Evolutionary conservation across 2,797 vertebrate genomes (phyloP), one percentile per base, ranked within the genome.

Genomic region (Lepus townsendii): DNA sequence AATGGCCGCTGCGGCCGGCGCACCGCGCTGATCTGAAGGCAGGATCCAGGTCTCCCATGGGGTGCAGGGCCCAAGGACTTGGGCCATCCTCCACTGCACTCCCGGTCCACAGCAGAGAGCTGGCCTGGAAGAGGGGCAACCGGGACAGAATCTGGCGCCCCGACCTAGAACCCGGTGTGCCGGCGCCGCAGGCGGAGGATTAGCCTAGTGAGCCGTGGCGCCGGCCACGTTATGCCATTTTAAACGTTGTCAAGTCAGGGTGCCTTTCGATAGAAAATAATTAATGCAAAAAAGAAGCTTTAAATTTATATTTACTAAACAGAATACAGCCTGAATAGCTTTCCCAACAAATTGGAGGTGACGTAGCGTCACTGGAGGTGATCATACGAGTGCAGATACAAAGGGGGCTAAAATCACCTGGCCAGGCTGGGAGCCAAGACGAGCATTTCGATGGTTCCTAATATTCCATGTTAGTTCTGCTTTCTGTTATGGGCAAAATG

Each of bases 181-280:
- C 4, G 35, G 35, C 35, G 35, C 35, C 35, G 35, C 35, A 35
- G 35, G 35, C 35, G 35, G 35, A 35, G 35, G 35, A 35, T 35
- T 35, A 35, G 35, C 35, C 35, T 35, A 35, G 35, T 35, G 35
- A 35, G 35, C 35, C 4, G 35, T 35, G 35, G 35, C 4, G 35
- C 35, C 35, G 35, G 35, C 35, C 69, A 50, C 16, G 30, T 63
- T 62, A 12, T 30, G 5, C 73, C 2, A 20, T 75, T 94, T 93
- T 96, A 47, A 30, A 82, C 83, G 26, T 77, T 86, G 38, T 89
- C 32, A 90, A 11, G 77, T 79, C 68, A 65, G 32, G 22, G 50
- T 88, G 30, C 9, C 57, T 86, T 78, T 86, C 42, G 63, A 89
- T 88, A 91, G 47, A 76, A 79, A 85, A 79, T 71, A 90, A 79